Evolutionary conservation across 2,888 invertebrate species (phyloP).

Genomic region (Trichacis sp.): DNA sequence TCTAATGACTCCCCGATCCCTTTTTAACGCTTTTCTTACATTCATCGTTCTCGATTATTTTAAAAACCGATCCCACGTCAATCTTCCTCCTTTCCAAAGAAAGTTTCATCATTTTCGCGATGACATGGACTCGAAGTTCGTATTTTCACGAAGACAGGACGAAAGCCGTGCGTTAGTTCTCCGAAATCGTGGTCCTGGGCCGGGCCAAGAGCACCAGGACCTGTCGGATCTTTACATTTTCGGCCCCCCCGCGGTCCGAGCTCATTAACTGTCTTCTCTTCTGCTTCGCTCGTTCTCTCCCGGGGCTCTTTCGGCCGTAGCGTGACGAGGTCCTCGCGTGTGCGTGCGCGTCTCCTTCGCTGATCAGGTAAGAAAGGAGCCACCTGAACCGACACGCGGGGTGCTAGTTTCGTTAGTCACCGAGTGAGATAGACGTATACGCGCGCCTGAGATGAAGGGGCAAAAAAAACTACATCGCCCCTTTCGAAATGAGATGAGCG

Average conservation of each 20-base stretch:
- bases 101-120: too few species aligned
- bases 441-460: slow-evolving; percentile 24
- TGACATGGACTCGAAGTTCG: too few species aligned
- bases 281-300: slow-evolving; percentile 24
- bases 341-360: slow-evolving; percentile 37
- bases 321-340: slow-evolving; percentile 37
- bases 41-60: too few species aligned
- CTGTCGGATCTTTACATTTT: slow-evolving; percentile 38
- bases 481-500: slow-evolving; percentile 30
- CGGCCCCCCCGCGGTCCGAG: slow-evolving; percentile 62
- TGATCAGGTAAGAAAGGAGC: slow-evolving; percentile 68
- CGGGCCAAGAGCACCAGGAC: slow-evolving; percentile 13
- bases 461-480: slow-evolving; percentile 31
- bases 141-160: slow-evolving; percentile 13
- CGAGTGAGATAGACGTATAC: slow-evolving; percentile 39
- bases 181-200: slow-evolving; percentile 37
- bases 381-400: slow-evolving; percentile 68
- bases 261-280: slow-evolving; percentile 62
- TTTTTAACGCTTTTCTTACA: too few species aligned
- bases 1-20: too few species aligned
- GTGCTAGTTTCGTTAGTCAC: slow-evolving; percentile 64
- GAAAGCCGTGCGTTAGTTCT: slow-evolving; percentile 52
- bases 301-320: slow-evolving; percentile 28
- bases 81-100: too few species aligned
- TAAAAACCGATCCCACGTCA: too few species aligned